Evolutionary conservation across 2,888 invertebrate genomes (phyloP).

Genomic region (Harpalus rubripes): DNA sequence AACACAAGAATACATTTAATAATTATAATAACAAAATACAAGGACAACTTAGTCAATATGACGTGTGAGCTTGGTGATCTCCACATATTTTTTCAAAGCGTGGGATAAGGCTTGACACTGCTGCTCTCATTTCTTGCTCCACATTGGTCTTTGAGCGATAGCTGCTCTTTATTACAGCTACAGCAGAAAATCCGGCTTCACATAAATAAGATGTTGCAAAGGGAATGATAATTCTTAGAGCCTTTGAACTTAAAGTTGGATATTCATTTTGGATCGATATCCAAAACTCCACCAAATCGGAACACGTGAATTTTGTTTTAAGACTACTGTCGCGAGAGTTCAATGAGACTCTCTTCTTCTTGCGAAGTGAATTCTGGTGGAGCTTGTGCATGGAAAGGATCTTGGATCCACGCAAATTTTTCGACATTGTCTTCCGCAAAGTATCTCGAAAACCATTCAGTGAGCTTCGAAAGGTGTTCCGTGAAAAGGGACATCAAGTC

Average conservation of each 20-base stretch:
- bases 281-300: constrained; percentile 41
- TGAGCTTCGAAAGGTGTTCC: no score
- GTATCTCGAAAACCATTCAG: no score
- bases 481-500: no score
- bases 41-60: background rate
- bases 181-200: constrained; percentile 6
- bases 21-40: no score
- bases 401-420: constrained; percentile 56
- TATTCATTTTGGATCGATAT: constrained; percentile 55
- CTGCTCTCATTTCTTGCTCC: background rate
- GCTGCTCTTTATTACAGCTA: constrained; percentile 56
- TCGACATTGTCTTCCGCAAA: background rate
- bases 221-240: background rate
- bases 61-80: background rate
- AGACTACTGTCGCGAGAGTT: background rate
- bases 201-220: constrained; percentile 18
- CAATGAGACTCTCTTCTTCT: no score
- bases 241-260: background rate
- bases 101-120: background rate
- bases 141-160: background rate
- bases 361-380: no score
- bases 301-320: no score
- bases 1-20: no score
- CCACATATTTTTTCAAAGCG: background rate
- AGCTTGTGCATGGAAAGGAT: constrained; percentile 8